These are phyloP conservation scores for Ctenosaura bakeri DNA, from an alignment of 2,797 vertebrate species.

Conservation along the genomic window DNA sequence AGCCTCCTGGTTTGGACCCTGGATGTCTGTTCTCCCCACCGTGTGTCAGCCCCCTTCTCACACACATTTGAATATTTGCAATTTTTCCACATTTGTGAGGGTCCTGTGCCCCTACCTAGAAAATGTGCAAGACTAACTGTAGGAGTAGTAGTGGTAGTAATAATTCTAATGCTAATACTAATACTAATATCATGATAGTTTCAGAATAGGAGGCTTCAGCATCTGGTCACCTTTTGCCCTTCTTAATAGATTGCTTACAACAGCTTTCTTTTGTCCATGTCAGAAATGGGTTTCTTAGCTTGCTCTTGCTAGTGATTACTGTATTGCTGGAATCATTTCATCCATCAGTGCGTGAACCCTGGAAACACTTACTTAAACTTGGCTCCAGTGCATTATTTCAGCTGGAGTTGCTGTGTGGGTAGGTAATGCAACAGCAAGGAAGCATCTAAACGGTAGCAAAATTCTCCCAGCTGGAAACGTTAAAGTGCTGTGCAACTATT, in stretches of 20 bases:
- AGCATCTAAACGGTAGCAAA: constrained; percentile 76
- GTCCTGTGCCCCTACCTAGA: no score
- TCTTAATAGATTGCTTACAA: constrained; percentile 50
- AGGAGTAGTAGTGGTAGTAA: no score
- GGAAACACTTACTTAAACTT: constrained; percentile 75
- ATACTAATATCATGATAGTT: no score
- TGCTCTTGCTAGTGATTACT: constrained; percentile 63
- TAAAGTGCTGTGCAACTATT: constrained; percentile 74
- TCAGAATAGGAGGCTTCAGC: no score
- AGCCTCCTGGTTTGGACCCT: no score
- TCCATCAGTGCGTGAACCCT: constrained; percentile 74
- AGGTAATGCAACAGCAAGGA: constrained; percentile 65
- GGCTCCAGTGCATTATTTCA: constrained; percentile 77
- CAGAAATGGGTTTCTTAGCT: constrained; percentile 55
- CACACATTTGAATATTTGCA: no score
- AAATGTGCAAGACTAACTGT: no score
- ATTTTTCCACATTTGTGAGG: no score
- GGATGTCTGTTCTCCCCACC: no score
- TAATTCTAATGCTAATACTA: no score
- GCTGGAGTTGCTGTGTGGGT: constrained; percentile 66
- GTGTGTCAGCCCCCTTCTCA: no score
- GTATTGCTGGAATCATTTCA: constrained; percentile 68
- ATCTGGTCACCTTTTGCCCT: background rate
- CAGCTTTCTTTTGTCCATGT: constrained; percentile 29
- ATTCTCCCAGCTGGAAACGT: constrained; percentile 72